Percentiles rank a stretch among this genome's conserved stretches.
Conservation (phyloP, 2,797 vertebrate species). For the Falco concolor region DNA sequence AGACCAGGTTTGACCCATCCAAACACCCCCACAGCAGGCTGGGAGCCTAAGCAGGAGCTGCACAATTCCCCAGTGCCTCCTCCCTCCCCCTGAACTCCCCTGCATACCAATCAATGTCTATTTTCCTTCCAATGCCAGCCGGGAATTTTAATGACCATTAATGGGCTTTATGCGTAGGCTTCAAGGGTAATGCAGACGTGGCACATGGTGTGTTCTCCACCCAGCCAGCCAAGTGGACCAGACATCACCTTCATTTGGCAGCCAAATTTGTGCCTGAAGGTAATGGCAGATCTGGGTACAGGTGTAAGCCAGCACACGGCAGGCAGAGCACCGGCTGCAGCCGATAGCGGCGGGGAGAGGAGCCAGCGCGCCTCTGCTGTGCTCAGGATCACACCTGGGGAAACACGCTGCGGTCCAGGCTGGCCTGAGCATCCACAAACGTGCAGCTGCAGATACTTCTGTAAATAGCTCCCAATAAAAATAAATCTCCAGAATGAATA, state of each 20-base stretch:
- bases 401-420: not conserved
- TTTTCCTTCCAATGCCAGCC: not conserved
- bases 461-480: constrained; percentile 42
- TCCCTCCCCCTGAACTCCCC: not conserved
- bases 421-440: not conserved
- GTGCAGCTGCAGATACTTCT: constrained; percentile 15
- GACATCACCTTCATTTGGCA: not conserved
- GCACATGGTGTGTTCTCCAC: not conserved
- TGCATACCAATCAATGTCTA: not conserved
- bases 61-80: not conserved
- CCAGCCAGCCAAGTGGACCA: not conserved
- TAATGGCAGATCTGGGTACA: not conserved
- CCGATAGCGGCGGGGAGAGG: not conserved
- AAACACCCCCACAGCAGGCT: fast-evolving
- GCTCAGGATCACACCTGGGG: fast-evolving
- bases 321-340: not conserved
- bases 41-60: not conserved
- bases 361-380: not conserved
- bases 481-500: not conserved
- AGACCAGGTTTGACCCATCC: not conserved
- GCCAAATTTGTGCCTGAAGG: not conserved
- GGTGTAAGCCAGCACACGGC: not conserved
- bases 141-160: not conserved
- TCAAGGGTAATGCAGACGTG: not conserved
- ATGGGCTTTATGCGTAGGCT: not conserved